Evolutionary conservation across 1,140 invertebrate genomes (phyloP), one percentile per base, ranked within the genome.

Genomic region (Panagrolaimus sp.): DNA sequence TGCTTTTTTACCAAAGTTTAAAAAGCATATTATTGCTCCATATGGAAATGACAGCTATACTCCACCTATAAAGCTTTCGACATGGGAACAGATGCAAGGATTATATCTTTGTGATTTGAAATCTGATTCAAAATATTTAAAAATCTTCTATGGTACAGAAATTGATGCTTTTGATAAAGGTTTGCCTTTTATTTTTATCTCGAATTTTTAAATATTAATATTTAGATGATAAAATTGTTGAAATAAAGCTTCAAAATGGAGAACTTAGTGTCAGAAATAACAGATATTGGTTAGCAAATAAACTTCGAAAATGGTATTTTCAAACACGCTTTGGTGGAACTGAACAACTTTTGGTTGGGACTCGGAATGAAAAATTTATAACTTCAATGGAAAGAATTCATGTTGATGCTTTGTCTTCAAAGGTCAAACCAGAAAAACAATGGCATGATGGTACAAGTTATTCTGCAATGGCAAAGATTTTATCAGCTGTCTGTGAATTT

Each of bases 121-220:
- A 38, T 7, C 2, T 38, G 31, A 38, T 4, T 38, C 2, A 38
- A 7, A 38, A 4, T 38, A 38, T 4, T 38, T 38, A 8, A 57
- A 25, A 4, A 27, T 57, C n/a, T 57, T 57, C n/a, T 57, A 16
- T 20, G 51, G 51, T 3, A 57, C 20, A 1, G 20, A 57, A 16
- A 20, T 57, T 20, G 51, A 57, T 20, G 51, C 51, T n/a, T 57
- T 57, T 57, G 51, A 57, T 20, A 27, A 57, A 57, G 27, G 51
- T 57, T 20, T 11, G 51, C 3, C 3, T 3, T 23, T 57, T 57
- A 5, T n/a, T 25, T 8, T 38, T 4, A 38, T 38, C 2, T 38
- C n/a, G n/a, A n/a, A n/a, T 2, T 9, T 57, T 57, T 57, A 14
- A 14, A 57, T 25, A 9, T 0, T 57, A 11, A 13, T 1, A 25